Evolutionary conservation across 2,888 invertebrate genomes (phyloP).

Genomic region (Pantelozetes paolii): DNA sequence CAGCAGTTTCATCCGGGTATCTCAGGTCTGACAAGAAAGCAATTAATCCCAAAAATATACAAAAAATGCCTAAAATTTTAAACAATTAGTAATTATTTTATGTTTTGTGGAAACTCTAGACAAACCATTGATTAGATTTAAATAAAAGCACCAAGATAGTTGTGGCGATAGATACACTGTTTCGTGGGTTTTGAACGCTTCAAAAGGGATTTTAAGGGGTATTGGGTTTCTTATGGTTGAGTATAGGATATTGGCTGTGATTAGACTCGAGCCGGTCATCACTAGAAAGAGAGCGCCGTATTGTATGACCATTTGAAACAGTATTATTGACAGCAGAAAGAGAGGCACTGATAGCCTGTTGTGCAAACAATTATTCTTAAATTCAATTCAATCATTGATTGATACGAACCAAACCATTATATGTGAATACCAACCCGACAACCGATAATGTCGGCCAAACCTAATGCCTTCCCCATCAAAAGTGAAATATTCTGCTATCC

Average conservation of each 20-base stretch:
- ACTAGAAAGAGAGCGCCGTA: slow-evolving; percentile 58
- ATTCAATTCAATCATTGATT: background rate
- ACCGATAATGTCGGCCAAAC: slow-evolving; percentile 58
- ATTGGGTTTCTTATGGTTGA: slow-evolving; percentile 56
- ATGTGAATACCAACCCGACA: slow-evolving; percentile 61
- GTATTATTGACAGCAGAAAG: slow-evolving; percentile 15
- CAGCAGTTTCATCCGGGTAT: slow-evolving; percentile 54
- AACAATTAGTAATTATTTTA: slow-evolving; percentile 18
- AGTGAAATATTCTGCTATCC: slow-evolving; percentile 62
- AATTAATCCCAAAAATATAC: slow-evolving; percentile 54
- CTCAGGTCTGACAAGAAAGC: slow-evolving; percentile 56
- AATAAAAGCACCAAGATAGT: slow-evolving; percentile 58
- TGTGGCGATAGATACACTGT: slow-evolving; percentile 53
- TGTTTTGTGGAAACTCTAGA: background rate
- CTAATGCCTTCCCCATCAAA: slow-evolving; percentile 61
- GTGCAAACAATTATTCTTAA: too few species aligned
- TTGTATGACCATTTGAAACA: slow-evolving; percentile 53
- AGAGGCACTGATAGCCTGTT: slow-evolving; percentile 32
- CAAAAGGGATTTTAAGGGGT: slow-evolving; percentile 58
- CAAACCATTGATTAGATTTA: slow-evolving; percentile 57
- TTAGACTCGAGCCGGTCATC: slow-evolving; percentile 57
- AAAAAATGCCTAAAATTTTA: slow-evolving; percentile 54
- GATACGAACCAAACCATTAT: slow-evolving; percentile 58
- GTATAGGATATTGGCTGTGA: slow-evolving; percentile 59
- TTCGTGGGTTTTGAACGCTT: slow-evolving; percentile 49